Conservation (phyloP, 2,113 vertebrate genomes). For the Empidonax alnorum region DNA sequence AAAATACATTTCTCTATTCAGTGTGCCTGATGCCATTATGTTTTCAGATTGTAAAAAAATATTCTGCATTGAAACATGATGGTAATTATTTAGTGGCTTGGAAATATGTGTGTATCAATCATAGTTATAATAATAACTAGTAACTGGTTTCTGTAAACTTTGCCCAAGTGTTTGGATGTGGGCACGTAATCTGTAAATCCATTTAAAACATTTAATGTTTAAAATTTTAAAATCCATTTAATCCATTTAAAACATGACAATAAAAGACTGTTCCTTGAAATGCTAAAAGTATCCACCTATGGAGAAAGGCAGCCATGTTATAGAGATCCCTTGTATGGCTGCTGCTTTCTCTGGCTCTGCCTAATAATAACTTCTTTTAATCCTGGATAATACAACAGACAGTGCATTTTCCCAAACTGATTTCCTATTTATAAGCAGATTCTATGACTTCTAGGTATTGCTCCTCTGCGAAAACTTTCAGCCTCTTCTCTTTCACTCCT, state of each 20-base stretch:
- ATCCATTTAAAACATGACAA: conserved; percentile 1
- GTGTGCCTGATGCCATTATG: conserved; percentile 63
- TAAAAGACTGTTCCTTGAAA: background rate
- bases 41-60: conserved; percentile 62
- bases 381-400: background rate
- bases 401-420: background rate
- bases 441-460: background rate
- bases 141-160: conserved; percentile 2
- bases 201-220: background rate
- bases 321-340: background rate
- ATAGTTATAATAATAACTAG: background rate
- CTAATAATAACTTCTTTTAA: background rate
- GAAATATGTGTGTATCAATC: background rate
- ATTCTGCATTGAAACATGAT: conserved; percentile 53
- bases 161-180: background rate
- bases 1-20: conserved; percentile 22
- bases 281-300: background rate
- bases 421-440: background rate
- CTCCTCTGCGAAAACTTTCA: conserved; percentile 4
- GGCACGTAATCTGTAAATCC: background rate
- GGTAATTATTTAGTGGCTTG: conserved; percentile 58
- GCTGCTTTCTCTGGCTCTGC: background rate
- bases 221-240: background rate
- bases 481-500: background rate
- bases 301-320: background rate